A percentile compares a stretch with the other conserved stretches of the same genome.
Conservation (phyloP, 2,113 vertebrate species). For the Gorsachius goisagi region DNA sequence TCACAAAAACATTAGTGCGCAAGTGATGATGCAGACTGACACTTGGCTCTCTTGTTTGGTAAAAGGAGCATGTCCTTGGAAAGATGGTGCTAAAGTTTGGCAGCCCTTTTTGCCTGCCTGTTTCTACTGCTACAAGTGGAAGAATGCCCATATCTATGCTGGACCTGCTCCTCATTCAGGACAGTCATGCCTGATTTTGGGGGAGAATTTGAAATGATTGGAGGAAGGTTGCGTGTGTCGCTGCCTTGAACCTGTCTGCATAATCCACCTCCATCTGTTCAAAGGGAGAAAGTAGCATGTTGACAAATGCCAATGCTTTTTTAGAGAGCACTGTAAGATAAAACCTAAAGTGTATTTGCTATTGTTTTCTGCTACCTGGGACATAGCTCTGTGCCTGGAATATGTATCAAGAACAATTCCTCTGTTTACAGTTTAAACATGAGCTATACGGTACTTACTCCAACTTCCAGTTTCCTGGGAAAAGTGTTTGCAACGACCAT, state of each 20-base stretch:
- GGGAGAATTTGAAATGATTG: not conserved
- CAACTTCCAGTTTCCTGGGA: slow-evolving; percentile 31
- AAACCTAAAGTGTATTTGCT: slow-evolving; percentile 6
- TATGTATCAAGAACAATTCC: not conserved
- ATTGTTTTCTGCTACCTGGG: slow-evolving; percentile 1
- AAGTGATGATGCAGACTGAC: not conserved
- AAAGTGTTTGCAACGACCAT: slow-evolving; percentile 27
- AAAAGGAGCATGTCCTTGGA: not conserved
- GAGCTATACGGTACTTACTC: slow-evolving; percentile 5
- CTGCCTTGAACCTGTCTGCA: not conserved
- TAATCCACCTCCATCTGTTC: not conserved
- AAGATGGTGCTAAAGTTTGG: not conserved
- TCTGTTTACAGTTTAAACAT: slow-evolving; percentile 24
- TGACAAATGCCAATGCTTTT: not conserved
- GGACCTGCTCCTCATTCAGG: not conserved
- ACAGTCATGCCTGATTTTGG: not conserved
- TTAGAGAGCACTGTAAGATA: not conserved
- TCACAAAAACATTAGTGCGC: not conserved
- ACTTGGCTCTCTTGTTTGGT: not conserved
- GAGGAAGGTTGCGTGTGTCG: not conserved
- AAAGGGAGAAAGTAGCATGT: not conserved
- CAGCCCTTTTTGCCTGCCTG: not conserved
- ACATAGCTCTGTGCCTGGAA: slow-evolving; percentile 5
- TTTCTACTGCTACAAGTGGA: not conserved
- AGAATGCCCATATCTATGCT: not conserved